Conservation (phyloP, 2,888 invertebrate genomes). For the Mesorhabditis belari region DNA sequence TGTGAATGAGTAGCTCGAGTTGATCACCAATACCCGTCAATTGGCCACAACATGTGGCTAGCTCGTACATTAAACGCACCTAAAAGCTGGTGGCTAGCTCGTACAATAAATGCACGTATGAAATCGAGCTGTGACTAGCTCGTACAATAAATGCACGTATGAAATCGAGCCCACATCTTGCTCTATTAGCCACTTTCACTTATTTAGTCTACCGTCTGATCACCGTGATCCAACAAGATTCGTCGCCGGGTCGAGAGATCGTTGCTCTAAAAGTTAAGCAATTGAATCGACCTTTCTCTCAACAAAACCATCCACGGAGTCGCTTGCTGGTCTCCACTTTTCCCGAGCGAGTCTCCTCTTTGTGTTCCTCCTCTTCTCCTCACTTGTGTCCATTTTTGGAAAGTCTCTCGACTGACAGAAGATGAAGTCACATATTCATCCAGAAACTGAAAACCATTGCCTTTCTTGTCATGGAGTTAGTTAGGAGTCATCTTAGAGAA, state of each 20-base stretch:
- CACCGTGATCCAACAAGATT: slow-evolving; percentile 21
- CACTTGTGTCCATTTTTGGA: neutral
- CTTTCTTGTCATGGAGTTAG: too few relatives aligned
- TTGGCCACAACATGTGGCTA: slow-evolving; percentile 39
- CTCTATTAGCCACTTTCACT: neutral
- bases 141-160: slow-evolving; percentile 4
- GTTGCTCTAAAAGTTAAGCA: slow-evolving; percentile 6
- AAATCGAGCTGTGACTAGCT: slow-evolving; percentile 1
- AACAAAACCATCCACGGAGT: neutral
- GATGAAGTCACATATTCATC: neutral
- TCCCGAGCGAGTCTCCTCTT: neutral
- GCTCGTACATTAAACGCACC: slow-evolving; percentile 38
- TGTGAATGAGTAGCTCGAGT: slow-evolving; percentile 36
- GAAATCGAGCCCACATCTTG: neutral
- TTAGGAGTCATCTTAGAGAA: too few relatives aligned
- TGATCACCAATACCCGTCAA: slow-evolving; percentile 24
- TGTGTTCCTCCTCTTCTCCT: neutral
- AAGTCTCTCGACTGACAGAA: neutral
- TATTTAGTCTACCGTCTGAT: slow-evolving; percentile 15
- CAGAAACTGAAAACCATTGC: neutral
- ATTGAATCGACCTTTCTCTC: neutral
- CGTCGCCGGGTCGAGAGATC: slow-evolving; percentile 20
- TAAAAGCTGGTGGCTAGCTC: slow-evolving; percentile 11
- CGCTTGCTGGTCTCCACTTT: neutral
- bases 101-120: slow-evolving; percentile 2